Percentiles rank a stretch among this genome's conserved stretches.
phyloP scores from a whole-genome alignment of 2,113 vertebrate genomes.

The Syrmaticus mikado region DNA sequence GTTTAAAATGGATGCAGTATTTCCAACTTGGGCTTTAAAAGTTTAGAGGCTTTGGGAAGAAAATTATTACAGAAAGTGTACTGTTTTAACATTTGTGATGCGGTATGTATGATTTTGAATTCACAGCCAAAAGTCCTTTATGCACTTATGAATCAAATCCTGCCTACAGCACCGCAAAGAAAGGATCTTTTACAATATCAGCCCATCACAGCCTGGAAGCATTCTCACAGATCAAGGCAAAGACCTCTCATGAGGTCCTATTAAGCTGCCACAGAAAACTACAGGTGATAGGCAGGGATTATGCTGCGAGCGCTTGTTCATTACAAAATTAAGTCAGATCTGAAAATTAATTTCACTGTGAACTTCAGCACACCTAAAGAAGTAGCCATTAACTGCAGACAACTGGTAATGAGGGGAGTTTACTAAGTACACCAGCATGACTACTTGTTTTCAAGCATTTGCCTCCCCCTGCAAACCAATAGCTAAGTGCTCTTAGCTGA shows the following conservation, averaged over 20 bases:
- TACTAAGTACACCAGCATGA: neutral
- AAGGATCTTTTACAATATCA: neutral
- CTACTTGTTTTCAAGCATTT: neutral
- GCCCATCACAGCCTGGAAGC: neutral
- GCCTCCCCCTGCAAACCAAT: neutral
- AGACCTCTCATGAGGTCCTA: slow-evolving; percentile 11
- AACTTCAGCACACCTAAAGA: neutral
- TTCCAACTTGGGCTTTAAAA: neutral
- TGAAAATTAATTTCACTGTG: slow-evolving; percentile 2
- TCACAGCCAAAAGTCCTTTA: neutral
- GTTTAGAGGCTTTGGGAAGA: neutral
- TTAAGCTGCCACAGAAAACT: neutral
- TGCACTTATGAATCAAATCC: neutral
- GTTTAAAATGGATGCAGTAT: neutral
- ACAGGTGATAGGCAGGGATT: neutral
- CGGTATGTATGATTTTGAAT: neutral
- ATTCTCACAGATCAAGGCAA: neutral
- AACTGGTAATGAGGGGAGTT: neutral
- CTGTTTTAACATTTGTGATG: neutral
- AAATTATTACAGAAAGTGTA: neutral
- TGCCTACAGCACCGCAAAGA: neutral
- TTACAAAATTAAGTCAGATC: neutral
- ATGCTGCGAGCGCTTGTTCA: neutral
- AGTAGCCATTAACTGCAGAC: neutral
- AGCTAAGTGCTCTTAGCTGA: neutral